Base-by-base conservation (phyloP, 2,113 vertebrate genomes). In the Neodontobutis hainanensis region DNA sequence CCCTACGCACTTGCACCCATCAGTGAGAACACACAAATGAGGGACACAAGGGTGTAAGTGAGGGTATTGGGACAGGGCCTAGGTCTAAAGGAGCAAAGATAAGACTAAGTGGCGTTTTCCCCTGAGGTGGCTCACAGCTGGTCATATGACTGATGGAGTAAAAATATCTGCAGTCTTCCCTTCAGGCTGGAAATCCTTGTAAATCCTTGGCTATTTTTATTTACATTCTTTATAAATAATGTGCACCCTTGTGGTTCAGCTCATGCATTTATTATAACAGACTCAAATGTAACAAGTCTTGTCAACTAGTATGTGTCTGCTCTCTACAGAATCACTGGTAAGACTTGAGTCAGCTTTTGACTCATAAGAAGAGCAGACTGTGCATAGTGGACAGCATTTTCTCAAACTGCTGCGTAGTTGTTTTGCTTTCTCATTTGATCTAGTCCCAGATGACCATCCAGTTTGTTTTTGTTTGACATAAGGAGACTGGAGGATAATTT, bases 61-160 rank as follows among this genome's bases (percentile, higher is more conserved):
- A n/a, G n/a, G n/a, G n/a, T n/a, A n/a, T n/a, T n/a, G n/a, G n/a
- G n/a, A n/a, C n/a, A n/a, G n/a, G n/a, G n/a, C n/a, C n/a, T n/a
- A n/a, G n/a, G n/a, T n/a, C n/a, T n/a, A n/a, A n/a, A n/a, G n/a
- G n/a, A n/a, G n/a, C n/a, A n/a, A n/a, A n/a, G 52, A 55, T 5
- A 55, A 32, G 34, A 55, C 52, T 36, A 11, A 36, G 52, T n/a
- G n/a, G 52, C 52, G 12, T 36, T 35, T 36, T 55, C 52, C 52
- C 52, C 43, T 14, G 64, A 61, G 68, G 66, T 66, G 32, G 52
- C 58, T 60, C 10, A n/a, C 15, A 70, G 42, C 27, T 7, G 61
- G 16, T 79, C 71, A 80, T 66, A 70, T 78, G 61, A 42, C 36
- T 53, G 11, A 55, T 55, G 61, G 40, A 67, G 61, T 44, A 80